Evolutionary conservation across 2,113 vertebrate species (phyloP), one percentile per base, ranked within the genome.

Genomic region (Colius striatus): DNA sequence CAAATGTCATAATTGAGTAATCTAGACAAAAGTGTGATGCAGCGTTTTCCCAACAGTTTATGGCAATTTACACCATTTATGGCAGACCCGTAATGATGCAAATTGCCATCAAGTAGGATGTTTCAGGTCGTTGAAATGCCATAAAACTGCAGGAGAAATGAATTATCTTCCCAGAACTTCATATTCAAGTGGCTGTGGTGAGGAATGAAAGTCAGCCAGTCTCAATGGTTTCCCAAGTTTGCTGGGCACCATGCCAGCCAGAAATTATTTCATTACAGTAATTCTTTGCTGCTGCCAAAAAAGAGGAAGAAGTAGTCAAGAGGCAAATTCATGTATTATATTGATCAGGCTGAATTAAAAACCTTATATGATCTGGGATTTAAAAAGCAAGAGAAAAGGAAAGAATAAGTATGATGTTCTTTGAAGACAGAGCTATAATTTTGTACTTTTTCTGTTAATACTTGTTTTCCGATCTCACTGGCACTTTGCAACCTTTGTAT

Each of bases 81-180:
- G 20, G 53, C 58, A 92, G 93, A 89, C 68, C 23, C 6, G 5
- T 86, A 96, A 95, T 58, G 72, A 96, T 93, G 76, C 18, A 94
- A 95, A 96, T 95, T 96, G 90, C 71, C 77, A 95, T 95, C 80
- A 97, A 92, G 58, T 89, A 93, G 68, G 81, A 84, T 97, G 97
- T 96, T 95, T 97, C 84, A 96, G 96, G 84, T 86, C 72, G 94
- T 71, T 84, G 91, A 97, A 96, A 95, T 97, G 82, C 87, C 95
- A 97, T 97, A 97, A 97, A 98, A 89, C 93, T 91, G 50, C 85
- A 94, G 93, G 89, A 96, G 87, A 95, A 96, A 97, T 93, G 96
- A 95, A 97, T 97, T 96, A 85, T 88, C n/a, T 67, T 94, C 82
- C 87, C 89, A 92, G 91, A 96, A 94, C 51, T 92, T 97, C 91